Evolutionary conservation across 2,888 invertebrate genomes (phyloP).

Genomic region (Antheraea yamamai): DNA sequence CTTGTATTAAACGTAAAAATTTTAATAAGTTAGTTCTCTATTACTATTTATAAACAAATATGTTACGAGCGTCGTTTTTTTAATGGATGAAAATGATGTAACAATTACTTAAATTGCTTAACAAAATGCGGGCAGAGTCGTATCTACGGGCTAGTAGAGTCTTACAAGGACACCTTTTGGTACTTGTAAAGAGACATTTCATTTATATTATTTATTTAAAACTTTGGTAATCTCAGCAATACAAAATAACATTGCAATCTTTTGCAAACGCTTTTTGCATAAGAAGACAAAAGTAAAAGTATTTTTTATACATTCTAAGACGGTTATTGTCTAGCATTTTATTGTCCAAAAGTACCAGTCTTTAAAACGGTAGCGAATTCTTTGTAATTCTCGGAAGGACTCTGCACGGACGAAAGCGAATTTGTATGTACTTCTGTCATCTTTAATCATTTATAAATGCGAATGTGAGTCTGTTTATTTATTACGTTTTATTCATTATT

Average conservation of each 20-base stretch:
- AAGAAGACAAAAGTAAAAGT: constrained; percentile 29
- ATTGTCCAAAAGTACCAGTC: neutral
- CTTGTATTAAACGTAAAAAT: no score
- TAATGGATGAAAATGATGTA: no score
- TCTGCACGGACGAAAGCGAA: constrained; percentile 52
- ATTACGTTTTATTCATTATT: no score
- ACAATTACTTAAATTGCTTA: no score
- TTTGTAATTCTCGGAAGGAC: constrained; percentile 63
- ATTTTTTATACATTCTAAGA: constrained; percentile 3
- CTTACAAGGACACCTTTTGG: neutral
- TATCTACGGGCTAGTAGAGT: no score
- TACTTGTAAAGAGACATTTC: neutral
- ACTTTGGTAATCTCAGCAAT: no score
- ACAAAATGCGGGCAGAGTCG: no score
- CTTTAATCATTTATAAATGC: constrained; percentile 46
- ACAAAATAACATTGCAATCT: neutral
- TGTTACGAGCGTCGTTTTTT: no score
- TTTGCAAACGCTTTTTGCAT: constrained; percentile 38
- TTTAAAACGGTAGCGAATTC: constrained; percentile 51
- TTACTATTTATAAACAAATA: no score
- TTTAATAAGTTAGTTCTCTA: no score
- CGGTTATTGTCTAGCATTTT: neutral
- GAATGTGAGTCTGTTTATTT: no score
- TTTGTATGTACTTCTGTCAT: constrained; percentile 27
- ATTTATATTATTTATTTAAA: no score